Conservation (phyloP, 2,113 vertebrate genomes). For the Oreochromis spilurus region DNA sequence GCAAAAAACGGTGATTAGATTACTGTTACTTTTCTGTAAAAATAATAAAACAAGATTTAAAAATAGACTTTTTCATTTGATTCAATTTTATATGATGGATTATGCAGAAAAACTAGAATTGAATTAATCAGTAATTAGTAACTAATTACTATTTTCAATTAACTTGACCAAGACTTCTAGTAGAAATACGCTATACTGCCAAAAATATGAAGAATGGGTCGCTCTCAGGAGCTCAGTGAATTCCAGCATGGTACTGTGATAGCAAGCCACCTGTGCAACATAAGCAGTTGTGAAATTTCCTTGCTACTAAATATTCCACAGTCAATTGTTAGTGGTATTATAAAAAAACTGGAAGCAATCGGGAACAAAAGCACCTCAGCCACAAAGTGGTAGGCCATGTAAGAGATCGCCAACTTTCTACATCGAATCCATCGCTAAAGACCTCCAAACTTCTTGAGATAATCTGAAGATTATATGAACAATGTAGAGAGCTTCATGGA, state of each 20-base stretch:
- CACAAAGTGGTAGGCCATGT: background rate
- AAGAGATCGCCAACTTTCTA: background rate
- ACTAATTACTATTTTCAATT: background rate
- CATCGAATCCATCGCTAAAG: background rate
- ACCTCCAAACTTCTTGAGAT: background rate
- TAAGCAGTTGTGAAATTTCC: background rate
- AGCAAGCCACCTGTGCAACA: background rate
- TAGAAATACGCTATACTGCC: background rate
- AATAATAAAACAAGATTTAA: background rate
- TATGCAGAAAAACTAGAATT: background rate
- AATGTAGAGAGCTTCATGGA: background rate
- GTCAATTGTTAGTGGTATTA: background rate
- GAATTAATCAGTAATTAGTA: background rate
- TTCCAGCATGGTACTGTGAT: background rate
- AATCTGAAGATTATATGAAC: background rate
- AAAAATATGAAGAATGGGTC: background rate
- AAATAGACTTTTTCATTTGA: background rate
- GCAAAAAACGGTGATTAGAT: background rate
- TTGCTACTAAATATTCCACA: background rate
- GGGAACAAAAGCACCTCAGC: background rate
- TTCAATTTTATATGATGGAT: background rate
- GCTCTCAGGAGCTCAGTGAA: background rate
- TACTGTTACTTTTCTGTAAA: background rate
- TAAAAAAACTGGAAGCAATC: background rate
- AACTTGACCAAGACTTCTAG: background rate